phyloP scores from a whole-genome alignment of 2,113 vertebrate genomes.

The Tringa solitaria region DNA sequence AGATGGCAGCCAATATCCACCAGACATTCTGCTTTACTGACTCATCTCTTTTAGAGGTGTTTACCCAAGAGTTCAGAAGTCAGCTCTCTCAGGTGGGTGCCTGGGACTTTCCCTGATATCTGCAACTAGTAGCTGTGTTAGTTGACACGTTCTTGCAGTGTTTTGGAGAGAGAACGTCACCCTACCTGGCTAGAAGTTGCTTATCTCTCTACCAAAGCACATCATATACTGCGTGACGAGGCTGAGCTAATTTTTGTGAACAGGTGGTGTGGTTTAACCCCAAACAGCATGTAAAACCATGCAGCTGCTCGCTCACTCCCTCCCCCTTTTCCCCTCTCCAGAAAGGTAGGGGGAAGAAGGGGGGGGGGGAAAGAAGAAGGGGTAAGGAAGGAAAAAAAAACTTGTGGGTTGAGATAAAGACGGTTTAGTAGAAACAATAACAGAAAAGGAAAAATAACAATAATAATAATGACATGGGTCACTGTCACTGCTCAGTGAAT shows the following conservation, averaged over 20 bases:
- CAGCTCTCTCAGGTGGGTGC: conserved; percentile 69
- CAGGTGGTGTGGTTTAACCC: background rate
- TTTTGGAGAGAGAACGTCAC: rapidly evolving
- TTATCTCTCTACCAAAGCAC: background rate
- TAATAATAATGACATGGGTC: background rate
- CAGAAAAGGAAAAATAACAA: background rate
- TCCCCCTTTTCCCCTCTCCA: background rate
- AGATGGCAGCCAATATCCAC: conserved; percentile 69
- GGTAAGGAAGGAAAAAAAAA: background rate
- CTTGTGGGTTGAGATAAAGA: background rate
- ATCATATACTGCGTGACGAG: background rate
- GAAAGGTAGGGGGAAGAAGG: background rate
- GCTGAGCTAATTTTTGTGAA: background rate
- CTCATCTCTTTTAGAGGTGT: conserved; percentile 61
- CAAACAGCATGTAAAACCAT: background rate
- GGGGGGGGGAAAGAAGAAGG: background rate
- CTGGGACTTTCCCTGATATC: background rate
- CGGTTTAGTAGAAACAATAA: background rate
- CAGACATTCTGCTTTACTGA: conserved; percentile 71
- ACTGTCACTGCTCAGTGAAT: background rate
- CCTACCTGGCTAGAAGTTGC: background rate
- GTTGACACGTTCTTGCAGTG: background rate
- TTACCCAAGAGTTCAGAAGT: conserved; percentile 66
- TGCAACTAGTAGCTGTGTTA: background rate
- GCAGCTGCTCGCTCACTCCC: background rate